These are phyloP conservation scores for Eristalis pertinax DNA, from an alignment of 2,888 invertebrate genomes.

Conservation along the genomic window DNA sequence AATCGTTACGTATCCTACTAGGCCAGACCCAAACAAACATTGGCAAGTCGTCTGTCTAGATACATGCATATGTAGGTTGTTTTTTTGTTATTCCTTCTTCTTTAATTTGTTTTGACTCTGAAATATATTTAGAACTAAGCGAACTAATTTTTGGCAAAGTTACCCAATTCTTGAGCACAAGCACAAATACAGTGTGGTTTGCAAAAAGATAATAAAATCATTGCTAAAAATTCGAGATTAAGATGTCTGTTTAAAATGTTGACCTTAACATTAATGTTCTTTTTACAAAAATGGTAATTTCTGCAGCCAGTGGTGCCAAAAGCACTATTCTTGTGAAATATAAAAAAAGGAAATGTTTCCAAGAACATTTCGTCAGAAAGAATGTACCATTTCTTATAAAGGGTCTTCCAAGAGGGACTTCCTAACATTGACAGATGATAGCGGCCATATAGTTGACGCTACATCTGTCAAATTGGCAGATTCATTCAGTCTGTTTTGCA, in stretches of 20 bases:
- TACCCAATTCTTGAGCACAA: not conserved
- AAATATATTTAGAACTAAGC: not conserved
- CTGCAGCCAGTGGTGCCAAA: too few relatives aligned
- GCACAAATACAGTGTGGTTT: not conserved
- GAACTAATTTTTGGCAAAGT: not conserved
- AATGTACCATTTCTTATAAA: too few relatives aligned
- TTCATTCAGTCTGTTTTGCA: too few relatives aligned
- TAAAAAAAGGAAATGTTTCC: too few relatives aligned
- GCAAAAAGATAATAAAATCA: not conserved
- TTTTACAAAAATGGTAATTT: too few relatives aligned
- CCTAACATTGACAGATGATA: not conserved
- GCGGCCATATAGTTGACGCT: not conserved
- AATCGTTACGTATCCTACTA: not conserved
- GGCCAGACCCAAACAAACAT: constrained; percentile 10
- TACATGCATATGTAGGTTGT: not conserved
- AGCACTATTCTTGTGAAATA: too few relatives aligned
- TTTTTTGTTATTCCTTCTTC: not conserved
- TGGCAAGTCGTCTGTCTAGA: not conserved
- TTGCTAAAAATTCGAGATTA: too few relatives aligned
- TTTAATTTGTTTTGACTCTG: not conserved
- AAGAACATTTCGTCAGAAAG: too few relatives aligned
- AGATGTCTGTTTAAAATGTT: too few relatives aligned
- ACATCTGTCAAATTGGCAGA: not conserved
- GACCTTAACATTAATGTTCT: too few relatives aligned
- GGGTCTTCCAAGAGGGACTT: constrained; percentile 1